Conservation (phyloP, 35 echinoderm and acorn worm species). For the Apostichopus californicus region DNA sequence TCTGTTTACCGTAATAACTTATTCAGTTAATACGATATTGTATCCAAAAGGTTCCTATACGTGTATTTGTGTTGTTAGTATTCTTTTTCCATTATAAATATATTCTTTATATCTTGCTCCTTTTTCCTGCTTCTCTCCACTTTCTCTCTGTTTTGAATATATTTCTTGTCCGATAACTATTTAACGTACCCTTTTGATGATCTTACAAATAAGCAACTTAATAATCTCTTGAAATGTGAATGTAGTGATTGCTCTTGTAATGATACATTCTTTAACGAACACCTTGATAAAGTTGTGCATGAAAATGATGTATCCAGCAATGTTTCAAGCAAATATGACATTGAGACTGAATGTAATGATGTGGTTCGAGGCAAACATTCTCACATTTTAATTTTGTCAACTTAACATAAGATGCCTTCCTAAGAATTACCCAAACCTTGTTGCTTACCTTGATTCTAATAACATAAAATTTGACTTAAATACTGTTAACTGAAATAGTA, state of each 20-base stretch:
- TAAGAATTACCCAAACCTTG: conserved; percentile 2
- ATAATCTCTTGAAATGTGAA: background rate
- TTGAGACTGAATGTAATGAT: background rate
- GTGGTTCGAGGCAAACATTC: background rate
- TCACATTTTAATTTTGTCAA: background rate
- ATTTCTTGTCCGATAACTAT: background rate
- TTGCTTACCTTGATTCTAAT: conserved; percentile 2
- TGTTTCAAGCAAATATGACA: background rate
- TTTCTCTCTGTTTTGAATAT: background rate
- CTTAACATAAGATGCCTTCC: conserved; percentile 35
- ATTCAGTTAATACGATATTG: too few species aligned
- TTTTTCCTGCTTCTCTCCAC: background rate
- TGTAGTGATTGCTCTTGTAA: background rate
- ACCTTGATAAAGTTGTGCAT: background rate
- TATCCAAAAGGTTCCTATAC: too few species aligned
- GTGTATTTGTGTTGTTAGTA: too few species aligned
- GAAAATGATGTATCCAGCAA: background rate
- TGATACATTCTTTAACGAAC: background rate
- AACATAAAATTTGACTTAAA: background rate
- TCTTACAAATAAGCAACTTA: background rate
- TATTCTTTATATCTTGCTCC: background rate
- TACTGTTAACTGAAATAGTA: conserved; percentile 23
- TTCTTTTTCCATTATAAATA: too few species aligned
- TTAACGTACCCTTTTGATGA: background rate
- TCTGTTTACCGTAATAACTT: too few species aligned